Conservation (phyloP, 64 coral and sea anemone genomes). For the Montipora capricornis region DNA sequence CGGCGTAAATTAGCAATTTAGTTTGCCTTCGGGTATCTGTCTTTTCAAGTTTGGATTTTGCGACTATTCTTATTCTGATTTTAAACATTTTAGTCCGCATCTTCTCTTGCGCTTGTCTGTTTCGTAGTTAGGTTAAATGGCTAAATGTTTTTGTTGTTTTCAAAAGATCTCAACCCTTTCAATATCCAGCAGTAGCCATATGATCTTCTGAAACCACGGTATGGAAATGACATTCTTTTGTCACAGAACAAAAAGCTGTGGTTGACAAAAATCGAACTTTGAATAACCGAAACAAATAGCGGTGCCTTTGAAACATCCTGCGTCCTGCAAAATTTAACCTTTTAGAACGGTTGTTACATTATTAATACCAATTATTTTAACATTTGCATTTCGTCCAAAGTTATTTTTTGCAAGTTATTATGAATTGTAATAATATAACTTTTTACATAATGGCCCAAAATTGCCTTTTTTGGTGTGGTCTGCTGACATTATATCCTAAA, state of each 20-base stretch:
- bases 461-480: not conserved
- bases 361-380: not conserved
- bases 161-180: not conserved
- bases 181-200: not conserved
- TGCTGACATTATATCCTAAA: not conserved
- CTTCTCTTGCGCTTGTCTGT: not conserved
- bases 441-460: not conserved
- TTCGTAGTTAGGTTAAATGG: too few species aligned
- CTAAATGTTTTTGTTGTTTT: conserved; percentile 3
- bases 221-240: not conserved
- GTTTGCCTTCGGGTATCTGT: too few species aligned
- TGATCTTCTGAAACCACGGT: not conserved
- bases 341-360: not conserved
- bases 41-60: too few species aligned
- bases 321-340: not conserved
- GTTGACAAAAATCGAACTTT: not conserved
- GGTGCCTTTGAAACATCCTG: not conserved
- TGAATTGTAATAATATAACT: not conserved
- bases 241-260: not conserved
- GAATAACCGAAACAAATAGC: not conserved
- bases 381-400: not conserved
- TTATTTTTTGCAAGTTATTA: conserved; percentile 7
- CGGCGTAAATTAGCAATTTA: not conserved
- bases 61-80: too few species aligned
- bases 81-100: too few species aligned